phyloP scores from a whole-genome alignment of 1,140 invertebrate species.

The Heliconius eleuchia region DNA sequence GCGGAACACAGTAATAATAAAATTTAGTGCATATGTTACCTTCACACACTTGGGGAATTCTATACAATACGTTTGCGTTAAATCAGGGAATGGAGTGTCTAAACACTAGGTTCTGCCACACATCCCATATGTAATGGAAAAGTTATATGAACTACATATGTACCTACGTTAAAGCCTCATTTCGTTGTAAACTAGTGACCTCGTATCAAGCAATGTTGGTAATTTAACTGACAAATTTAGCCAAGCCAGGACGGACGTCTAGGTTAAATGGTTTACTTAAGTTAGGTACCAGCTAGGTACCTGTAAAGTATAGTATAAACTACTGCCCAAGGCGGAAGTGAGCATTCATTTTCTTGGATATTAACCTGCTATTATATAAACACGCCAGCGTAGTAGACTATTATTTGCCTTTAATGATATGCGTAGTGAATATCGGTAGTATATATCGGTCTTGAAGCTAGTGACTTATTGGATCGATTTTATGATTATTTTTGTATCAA shows the following conservation, averaged over 20 bases:
- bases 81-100: no score
- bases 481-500: no score
- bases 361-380: conserved; percentile 4
- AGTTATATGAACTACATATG: no score
- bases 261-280: neutral
- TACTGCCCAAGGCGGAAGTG: neutral
- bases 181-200: neutral
- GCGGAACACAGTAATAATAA: no score
- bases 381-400: neutral
- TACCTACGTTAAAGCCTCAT: neutral
- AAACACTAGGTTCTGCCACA: no score
- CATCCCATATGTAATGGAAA: no score
- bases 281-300: neutral
- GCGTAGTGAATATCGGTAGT: neutral
- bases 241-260: neutral
- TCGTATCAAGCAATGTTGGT: neutral
- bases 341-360: neutral
- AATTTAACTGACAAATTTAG: neutral
- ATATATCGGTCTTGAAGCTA: neutral
- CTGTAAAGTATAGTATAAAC: neutral
- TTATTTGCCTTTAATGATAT: neutral
- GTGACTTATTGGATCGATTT: no score
- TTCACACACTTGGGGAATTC: no score
- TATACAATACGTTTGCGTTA: no score
- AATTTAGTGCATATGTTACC: no score